Evolutionary conservation across 2,113 vertebrate genomes (phyloP).

Genomic region (Poecilia latipinna): DNA sequence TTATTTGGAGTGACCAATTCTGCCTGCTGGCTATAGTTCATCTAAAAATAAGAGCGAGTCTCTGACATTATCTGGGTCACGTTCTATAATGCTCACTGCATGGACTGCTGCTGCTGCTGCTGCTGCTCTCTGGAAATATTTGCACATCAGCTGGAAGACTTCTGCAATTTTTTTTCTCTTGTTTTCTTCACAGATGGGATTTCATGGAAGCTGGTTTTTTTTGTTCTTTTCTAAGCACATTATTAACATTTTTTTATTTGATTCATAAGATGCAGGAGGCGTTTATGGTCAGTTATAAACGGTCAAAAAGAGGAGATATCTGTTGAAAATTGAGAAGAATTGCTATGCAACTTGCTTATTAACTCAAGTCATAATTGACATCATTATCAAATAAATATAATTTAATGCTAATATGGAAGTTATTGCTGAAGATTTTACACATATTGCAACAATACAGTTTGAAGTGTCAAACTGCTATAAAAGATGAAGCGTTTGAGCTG

Average conservation of each 20-base stretch:
- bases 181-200: conserved; percentile 7
- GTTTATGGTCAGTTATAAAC: no score
- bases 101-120: conserved; percentile 26
- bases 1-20: conserved; percentile 19
- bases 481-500: no score
- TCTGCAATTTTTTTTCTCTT: not conserved
- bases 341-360: no score
- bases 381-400: no score
- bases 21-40: conserved; percentile 40
- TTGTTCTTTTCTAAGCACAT: not conserved
- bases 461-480: no score
- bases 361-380: no score
- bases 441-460: no score
- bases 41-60: conserved; percentile 58
- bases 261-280: not conserved
- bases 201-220: not conserved
- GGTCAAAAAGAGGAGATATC: no score
- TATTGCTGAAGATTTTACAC: no score
- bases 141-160: not conserved
- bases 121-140: conserved; percentile 4
- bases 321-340: no score
- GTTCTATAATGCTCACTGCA: conserved; percentile 48
- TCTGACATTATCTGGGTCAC: conserved; percentile 60
- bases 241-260: not conserved
- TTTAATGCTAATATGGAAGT: no score